A percentile compares a stretch with the other conserved stretches of the same genome.
phyloP scores from a whole-genome alignment of 2,797 vertebrate species.

The Clamator glandarius region DNA sequence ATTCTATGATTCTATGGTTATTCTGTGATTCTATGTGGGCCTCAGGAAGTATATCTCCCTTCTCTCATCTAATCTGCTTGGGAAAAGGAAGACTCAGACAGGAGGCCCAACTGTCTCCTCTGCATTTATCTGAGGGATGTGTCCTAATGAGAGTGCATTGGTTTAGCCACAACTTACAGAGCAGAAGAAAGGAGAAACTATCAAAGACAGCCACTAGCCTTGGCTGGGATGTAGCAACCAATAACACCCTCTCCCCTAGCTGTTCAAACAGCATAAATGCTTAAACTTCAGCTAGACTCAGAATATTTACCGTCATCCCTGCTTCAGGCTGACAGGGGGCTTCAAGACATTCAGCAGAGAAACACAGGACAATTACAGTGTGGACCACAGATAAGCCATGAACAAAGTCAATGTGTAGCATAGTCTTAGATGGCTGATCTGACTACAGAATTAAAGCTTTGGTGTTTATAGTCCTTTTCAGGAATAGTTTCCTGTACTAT shows the following conservation, averaged over 20 bases:
- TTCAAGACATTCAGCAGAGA: background rate
- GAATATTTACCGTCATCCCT: background rate
- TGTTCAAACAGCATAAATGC: background rate
- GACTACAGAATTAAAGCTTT: background rate
- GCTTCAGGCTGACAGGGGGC: background rate
- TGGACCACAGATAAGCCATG: background rate
- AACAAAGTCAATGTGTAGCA: background rate
- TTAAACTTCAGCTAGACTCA: background rate
- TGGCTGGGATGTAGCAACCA: background rate
- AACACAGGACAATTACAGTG: background rate
- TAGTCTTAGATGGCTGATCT: background rate
- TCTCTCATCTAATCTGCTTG: background rate
- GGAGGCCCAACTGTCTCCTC: background rate
- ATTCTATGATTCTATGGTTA: too few relatives aligned
- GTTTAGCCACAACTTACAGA: background rate
- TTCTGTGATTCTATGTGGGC: too few relatives aligned
- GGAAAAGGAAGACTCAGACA: background rate
- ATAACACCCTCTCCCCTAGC: background rate
- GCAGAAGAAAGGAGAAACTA: background rate
- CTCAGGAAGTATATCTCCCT: background rate
- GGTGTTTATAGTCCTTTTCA: background rate
- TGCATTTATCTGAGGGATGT: background rate
- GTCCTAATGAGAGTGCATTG: background rate
- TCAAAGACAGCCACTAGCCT: background rate
- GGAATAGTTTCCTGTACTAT: background rate